These are phyloP conservation scores for Dysmachus trigonus DNA, from an alignment of 2,888 invertebrate genomes.

Conservation along the genomic window DNA sequence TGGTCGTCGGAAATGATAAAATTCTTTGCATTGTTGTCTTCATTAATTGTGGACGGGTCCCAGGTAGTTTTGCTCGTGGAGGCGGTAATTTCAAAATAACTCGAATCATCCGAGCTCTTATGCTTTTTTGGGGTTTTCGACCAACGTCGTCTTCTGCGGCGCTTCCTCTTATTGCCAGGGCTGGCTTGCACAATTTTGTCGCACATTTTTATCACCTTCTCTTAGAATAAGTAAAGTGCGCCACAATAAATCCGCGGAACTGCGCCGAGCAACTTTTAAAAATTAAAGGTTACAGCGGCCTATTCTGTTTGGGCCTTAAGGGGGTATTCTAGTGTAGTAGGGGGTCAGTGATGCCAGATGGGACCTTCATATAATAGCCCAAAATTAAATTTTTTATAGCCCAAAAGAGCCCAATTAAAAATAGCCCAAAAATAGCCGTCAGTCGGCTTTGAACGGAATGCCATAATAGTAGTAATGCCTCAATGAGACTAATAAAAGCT, in stretches of 20 bases:
- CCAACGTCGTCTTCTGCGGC: slow-evolving; percentile 6
- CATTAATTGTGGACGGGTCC: neutral
- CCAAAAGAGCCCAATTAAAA: no score
- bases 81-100: neutral
- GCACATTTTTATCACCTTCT: neutral
- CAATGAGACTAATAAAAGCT: no score
- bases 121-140: neutral
- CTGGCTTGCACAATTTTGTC: slow-evolving; percentile 43
- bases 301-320: no score
- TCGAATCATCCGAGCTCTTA: neutral
- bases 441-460: no score
- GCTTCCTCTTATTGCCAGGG: neutral
- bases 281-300: no score
- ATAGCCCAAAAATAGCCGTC: no score
- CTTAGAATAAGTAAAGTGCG: neutral
- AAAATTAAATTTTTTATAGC: no score
- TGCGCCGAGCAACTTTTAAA: neutral
- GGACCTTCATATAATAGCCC: no score
- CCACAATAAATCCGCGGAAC: neutral
- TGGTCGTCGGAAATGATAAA: neutral
- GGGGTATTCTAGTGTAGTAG: no score
- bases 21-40: neutral
- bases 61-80: neutral
- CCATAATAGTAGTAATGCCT: no score
- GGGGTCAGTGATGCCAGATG: no score